Conservation (phyloP, 2,113 vertebrate species). For the Hystrix brachyura region DNA sequence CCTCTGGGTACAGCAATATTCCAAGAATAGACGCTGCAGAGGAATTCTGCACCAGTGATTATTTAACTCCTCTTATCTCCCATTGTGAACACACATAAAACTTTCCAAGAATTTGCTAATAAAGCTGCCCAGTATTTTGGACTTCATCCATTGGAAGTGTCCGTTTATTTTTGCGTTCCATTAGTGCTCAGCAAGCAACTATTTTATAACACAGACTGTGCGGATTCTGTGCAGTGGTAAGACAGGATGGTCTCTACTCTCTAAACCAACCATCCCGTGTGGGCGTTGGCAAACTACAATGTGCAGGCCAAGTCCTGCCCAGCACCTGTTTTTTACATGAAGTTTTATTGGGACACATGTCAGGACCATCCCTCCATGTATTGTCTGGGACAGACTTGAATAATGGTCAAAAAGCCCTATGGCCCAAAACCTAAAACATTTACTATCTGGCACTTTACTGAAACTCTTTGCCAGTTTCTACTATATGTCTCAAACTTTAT, state of each 20-base stretch:
- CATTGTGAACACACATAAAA: slow-evolving; percentile 31
- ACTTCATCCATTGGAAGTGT: not conserved
- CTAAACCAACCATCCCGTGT: not conserved
- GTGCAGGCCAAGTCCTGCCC: too few relatives aligned
- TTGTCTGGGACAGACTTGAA: not conserved
- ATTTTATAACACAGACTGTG: fast-evolving
- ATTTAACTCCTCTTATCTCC: slow-evolving; percentile 15
- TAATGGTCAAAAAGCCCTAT: not conserved
- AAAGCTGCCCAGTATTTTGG: slow-evolving; percentile 47
- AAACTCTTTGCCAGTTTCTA: not conserved
- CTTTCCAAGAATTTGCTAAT: slow-evolving; percentile 12
- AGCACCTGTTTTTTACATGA: not conserved
- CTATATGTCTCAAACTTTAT: not conserved
- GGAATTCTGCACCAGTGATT: slow-evolving; percentile 39
- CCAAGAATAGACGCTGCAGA: slow-evolving; percentile 33
- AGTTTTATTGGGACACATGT: not conserved
- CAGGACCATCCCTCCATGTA: fast-evolving
- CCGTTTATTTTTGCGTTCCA: fast-evolving
- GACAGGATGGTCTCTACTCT: not conserved
- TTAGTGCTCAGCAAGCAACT: not conserved
- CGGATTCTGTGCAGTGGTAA: not conserved
- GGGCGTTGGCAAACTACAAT: not conserved
- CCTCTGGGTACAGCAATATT: slow-evolving; percentile 62
- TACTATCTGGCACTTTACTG: not conserved
- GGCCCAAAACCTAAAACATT: not conserved